phyloP scores from a whole-genome alignment of 1,140 invertebrate genomes.

The Drosophila albomicans region DNA sequence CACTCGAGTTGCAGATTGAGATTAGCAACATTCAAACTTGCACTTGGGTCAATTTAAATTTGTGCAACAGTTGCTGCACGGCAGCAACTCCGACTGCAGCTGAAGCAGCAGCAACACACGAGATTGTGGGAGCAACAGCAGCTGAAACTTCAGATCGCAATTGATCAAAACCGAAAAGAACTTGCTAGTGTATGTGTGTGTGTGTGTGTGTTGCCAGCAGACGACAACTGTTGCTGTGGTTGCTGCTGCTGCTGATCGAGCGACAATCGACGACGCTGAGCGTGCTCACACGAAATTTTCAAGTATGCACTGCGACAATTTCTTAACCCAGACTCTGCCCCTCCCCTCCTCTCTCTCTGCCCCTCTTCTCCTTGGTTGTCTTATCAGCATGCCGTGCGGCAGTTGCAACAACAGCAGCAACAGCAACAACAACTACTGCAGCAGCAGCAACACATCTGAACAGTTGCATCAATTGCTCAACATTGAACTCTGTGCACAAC shows the following conservation, averaged over 20 bases:
- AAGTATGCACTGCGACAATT: slow-evolving; percentile 77
- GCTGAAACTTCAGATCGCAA: slow-evolving; percentile 72
- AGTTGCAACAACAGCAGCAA: slow-evolving; percentile 45
- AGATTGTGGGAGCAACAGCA: slow-evolving; percentile 78
- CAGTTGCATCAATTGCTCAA: slow-evolving; percentile 84
- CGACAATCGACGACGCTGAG: slow-evolving; percentile 74
- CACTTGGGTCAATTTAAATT: slow-evolving; percentile 83
- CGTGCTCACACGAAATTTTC: slow-evolving; percentile 84
- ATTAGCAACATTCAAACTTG: slow-evolving; percentile 81
- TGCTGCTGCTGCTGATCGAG: slow-evolving; percentile 50
- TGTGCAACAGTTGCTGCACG: slow-evolving; percentile 71
- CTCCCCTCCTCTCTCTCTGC: not conserved
- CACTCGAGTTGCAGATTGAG: slow-evolving; percentile 56
- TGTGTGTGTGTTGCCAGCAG: slow-evolving; percentile 23
- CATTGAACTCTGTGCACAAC: slow-evolving; percentile 75
- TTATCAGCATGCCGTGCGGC: slow-evolving; percentile 78
- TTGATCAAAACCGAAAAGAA: slow-evolving; percentile 59
- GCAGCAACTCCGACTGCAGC: slow-evolving; percentile 52
- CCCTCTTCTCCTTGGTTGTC: not conserved
- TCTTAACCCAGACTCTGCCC: slow-evolving; percentile 41
- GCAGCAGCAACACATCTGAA: slow-evolving; percentile 78
- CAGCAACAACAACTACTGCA: slow-evolving; percentile 30
- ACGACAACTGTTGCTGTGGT: slow-evolving; percentile 44
- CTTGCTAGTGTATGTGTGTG: slow-evolving; percentile 17
- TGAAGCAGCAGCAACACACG: slow-evolving; percentile 50